Evolutionary conservation across 2,113 vertebrate genomes (phyloP).

Genomic region (Columba janthina): DNA sequence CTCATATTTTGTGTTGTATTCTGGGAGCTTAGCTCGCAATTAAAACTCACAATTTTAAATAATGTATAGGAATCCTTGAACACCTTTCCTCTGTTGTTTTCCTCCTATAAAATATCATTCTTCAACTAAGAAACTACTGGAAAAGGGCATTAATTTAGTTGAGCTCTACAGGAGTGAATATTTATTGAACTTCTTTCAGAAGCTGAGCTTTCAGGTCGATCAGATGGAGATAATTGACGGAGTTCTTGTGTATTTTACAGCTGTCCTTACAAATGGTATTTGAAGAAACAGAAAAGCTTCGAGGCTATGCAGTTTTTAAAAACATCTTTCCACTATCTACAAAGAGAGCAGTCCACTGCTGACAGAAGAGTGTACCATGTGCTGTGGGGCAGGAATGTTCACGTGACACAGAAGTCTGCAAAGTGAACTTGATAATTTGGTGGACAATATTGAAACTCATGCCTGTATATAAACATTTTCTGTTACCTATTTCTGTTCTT

Average conservation of each 20-base stretch:
- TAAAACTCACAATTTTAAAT: neutral
- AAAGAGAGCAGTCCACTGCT: slow-evolving; percentile 40
- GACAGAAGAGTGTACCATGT: neutral
- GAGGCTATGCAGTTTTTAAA: slow-evolving; percentile 57
- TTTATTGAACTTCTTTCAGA: neutral
- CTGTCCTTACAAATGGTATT: slow-evolving; percentile 47
- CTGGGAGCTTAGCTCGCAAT: neutral
- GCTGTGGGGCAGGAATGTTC: neutral
- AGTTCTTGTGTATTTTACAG: slow-evolving; percentile 59
- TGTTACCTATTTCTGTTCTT: slow-evolving; percentile 17
- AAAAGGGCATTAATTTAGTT: neutral
- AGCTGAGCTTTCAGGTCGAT: neutral
- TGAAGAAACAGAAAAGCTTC: slow-evolving; percentile 62
- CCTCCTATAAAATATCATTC: neutral
- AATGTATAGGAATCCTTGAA: neutral
- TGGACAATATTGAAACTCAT: slow-evolving; percentile 36
- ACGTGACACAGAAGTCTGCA: neutral
- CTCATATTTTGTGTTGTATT: neutral
- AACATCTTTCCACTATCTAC: slow-evolving; percentile 43
- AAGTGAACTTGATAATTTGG: neutral
- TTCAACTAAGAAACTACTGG: neutral
- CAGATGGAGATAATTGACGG: neutral
- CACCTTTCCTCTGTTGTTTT: neutral
- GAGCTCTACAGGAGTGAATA: neutral
- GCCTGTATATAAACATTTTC: slow-evolving; percentile 59